These are phyloP conservation scores for Anastatus disparis DNA, from an alignment of 1,140 invertebrate species.

Conservation along the genomic window DNA sequence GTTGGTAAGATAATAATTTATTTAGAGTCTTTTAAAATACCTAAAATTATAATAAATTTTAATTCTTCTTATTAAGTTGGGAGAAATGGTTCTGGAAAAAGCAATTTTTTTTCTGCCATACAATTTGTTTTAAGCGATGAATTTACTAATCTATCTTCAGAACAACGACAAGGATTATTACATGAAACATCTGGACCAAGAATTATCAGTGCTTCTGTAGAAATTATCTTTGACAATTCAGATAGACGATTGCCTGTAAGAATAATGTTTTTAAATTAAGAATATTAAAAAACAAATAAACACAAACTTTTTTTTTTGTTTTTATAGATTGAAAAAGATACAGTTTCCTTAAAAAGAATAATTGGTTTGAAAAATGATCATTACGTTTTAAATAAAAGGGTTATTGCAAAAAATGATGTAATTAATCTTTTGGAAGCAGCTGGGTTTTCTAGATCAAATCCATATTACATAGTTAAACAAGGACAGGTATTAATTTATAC, in stretches of 20 bases:
- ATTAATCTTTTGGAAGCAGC: conserved; percentile 98
- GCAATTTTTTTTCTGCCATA: conserved; percentile 99
- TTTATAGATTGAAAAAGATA: conserved; percentile 95
- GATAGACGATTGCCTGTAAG: conserved; percentile 95
- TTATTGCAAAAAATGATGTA: conserved; percentile 95
- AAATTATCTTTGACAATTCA: conserved; percentile 99
- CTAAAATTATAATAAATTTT: background rate
- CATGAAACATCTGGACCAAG: conserved; percentile 98
- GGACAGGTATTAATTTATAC: conserved; percentile 81
- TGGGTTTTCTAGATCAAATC: conserved; percentile 98
- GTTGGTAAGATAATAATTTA: conserved; percentile 75
- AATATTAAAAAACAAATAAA: background rate
- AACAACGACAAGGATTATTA: conserved; percentile 92
- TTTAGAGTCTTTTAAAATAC: conserved; percentile 12
- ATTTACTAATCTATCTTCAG: conserved; percentile 94
- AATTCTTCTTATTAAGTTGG: conserved; percentile 74
- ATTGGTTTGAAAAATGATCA: conserved; percentile 99
- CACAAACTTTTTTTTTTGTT: too few relatives aligned
- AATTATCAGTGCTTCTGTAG: conserved; percentile 96
- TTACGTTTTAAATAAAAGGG: conserved; percentile 99
- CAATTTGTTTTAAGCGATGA: conserved; percentile 99
- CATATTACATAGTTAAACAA: conserved; percentile 99
- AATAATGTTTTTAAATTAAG: conserved; percentile 18
- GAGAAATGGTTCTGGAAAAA: conserved; percentile 98
- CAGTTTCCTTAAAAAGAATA: conserved; percentile 93